Evolutionary conservation across 2,888 invertebrate genomes (phyloP).

Genomic region (Clostera curtula): DNA sequence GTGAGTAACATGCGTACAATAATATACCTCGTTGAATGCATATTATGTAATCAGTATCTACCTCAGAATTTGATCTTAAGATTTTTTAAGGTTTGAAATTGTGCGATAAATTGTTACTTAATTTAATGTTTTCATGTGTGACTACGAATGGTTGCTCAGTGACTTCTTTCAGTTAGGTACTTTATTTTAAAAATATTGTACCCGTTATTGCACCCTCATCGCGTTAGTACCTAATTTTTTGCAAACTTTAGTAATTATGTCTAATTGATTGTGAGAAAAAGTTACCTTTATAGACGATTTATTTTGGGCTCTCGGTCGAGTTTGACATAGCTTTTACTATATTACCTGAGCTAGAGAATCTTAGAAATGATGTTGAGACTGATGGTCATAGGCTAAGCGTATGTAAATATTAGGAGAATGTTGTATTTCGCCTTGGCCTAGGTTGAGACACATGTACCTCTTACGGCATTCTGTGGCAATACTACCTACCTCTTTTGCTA

Average conservation of each 20-base stretch:
- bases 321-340: slow-evolving; percentile 55
- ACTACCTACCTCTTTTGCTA: slow-evolving; percentile 39
- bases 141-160: slow-evolving; percentile 64
- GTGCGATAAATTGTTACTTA: slow-evolving; percentile 73
- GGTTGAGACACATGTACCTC: slow-evolving; percentile 61
- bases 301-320: slow-evolving; percentile 58
- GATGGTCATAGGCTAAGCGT: slow-evolving; percentile 71
- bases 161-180: slow-evolving; percentile 53
- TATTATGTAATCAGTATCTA: slow-evolving; percentile 69
- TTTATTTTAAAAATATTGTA: slow-evolving; percentile 55
- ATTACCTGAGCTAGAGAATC: slow-evolving; percentile 61
- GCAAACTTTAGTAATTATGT: slow-evolving; percentile 45
- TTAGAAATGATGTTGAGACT: slow-evolving; percentile 68
- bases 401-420: slow-evolving; percentile 74
- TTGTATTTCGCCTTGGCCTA: slow-evolving; percentile 69
- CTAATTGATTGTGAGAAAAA: slow-evolving; percentile 65
- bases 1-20: slow-evolving; percentile 56
- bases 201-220: slow-evolving; percentile 42
- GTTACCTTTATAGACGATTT: slow-evolving; percentile 65
- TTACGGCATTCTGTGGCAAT: slow-evolving; percentile 63
- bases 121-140: slow-evolving; percentile 61
- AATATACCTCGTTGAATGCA: slow-evolving; percentile 66
- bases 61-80: slow-evolving; percentile 74
- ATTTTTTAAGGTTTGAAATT: slow-evolving; percentile 63
- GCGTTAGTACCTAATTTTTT: slow-evolving; percentile 47